Percentiles rank a stretch among this genome's conserved stretches.
Evolutionary conservation across 2,113 vertebrate genomes (phyloP).

Genomic region (Alethe diademata): DNA sequence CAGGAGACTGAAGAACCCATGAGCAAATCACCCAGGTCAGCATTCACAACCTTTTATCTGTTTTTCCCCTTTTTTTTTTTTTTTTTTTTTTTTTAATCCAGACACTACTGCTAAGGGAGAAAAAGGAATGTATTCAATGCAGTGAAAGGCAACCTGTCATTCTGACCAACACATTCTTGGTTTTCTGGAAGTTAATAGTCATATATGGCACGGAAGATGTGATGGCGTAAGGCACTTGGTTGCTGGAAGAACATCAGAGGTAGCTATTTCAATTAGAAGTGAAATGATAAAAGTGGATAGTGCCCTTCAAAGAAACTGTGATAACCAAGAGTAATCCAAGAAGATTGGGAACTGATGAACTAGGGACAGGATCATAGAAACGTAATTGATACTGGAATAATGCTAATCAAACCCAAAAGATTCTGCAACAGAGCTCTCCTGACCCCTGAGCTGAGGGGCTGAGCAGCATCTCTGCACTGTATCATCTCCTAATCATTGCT

Average conservation of each 20-base stretch:
- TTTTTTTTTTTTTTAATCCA: neutral
- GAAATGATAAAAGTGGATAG: neutral
- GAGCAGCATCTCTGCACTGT: neutral
- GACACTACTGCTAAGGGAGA: neutral
- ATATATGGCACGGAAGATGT: neutral
- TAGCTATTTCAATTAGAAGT: neutral
- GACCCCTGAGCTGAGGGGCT: neutral
- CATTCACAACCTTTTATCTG: neutral
- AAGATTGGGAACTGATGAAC: neutral
- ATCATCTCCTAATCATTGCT: neutral
- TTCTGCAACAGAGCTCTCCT: neutral
- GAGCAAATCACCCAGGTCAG: neutral
- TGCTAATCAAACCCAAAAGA: neutral
- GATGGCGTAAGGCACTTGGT: neutral
- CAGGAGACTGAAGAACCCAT: neutral
- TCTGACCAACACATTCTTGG: neutral
- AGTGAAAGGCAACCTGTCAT: neutral
- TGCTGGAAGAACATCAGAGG: neutral
- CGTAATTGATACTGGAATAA: neutral
- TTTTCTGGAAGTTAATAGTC: neutral
- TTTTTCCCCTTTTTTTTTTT: neutral
- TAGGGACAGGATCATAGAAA: neutral
- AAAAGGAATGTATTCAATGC: neutral
- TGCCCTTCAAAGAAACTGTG: neutral
- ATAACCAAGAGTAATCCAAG: neutral